Percentiles rank a stretch among this genome's conserved stretches.
Evolutionary conservation across 2,113 vertebrate species (phyloP).

Genomic region (Heterochromis multidens): DNA sequence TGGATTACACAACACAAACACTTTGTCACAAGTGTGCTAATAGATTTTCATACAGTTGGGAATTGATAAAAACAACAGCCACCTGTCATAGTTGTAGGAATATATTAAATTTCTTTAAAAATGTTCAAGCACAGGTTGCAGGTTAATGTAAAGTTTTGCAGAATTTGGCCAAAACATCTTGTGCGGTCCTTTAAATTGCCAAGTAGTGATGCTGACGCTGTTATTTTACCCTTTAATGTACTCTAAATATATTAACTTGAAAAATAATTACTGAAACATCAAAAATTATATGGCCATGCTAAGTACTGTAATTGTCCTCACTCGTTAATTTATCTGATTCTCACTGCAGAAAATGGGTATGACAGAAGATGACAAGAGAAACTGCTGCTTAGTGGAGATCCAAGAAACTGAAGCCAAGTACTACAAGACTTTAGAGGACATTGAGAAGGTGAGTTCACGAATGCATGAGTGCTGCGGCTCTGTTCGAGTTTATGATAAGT

Average conservation of each 20-base stretch:
- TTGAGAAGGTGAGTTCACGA: conserved; percentile 84
- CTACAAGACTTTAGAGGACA: conserved; percentile 95
- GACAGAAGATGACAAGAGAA: conserved; percentile 96
- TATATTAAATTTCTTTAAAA: neutral
- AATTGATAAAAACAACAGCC: neutral
- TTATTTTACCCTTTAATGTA: neutral
- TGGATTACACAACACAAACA: neutral
- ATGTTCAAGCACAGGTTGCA: neutral
- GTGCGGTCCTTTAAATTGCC: neutral
- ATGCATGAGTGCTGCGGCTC: neutral
- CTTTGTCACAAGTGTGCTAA: neutral
- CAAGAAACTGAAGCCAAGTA: conserved; percentile 97
- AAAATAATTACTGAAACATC: neutral
- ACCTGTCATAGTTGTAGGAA: neutral
- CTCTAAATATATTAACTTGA: neutral
- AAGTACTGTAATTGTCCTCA: neutral
- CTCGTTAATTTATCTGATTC: neutral
- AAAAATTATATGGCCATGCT: neutral
- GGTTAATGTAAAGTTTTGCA: neutral
- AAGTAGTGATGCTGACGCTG: neutral
- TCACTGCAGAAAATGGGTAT: conserved; percentile 91
- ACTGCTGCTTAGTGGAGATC: conserved; percentile 94
- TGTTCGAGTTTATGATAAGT: neutral
- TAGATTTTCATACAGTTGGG: neutral
- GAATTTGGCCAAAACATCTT: neutral